Percentiles rank a stretch among this genome's conserved stretches.
Conservation (phyloP, 2,888 invertebrate genomes). For the Drosophila helvetica region DNA sequence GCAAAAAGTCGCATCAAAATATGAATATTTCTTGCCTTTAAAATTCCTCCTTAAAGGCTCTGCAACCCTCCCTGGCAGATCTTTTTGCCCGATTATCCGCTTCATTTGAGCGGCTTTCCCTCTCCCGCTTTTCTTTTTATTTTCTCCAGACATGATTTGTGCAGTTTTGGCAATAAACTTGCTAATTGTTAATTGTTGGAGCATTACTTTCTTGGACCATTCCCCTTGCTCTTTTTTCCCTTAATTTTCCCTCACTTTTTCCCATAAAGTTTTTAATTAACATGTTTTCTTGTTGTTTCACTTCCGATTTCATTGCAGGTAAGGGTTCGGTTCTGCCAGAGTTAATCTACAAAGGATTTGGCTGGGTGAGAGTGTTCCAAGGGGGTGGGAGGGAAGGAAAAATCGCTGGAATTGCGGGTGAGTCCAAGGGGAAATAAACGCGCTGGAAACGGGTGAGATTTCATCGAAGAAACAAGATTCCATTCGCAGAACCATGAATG, state of each 20-base stretch:
- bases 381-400: too few species aligned
- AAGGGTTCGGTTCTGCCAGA: slow-evolving; percentile 34
- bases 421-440: too few species aligned
- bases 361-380: not conserved
- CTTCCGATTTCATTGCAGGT: slow-evolving; percentile 65
- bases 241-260: slow-evolving; percentile 5
- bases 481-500: not conserved
- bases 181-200: slow-evolving; percentile 57
- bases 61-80: not conserved
- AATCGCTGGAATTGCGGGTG: not conserved
- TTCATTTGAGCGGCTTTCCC: slow-evolving; percentile 31
- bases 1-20: slow-evolving; percentile 9
- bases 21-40: slow-evolving; percentile 3
- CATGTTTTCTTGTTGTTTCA: slow-evolving; percentile 56
- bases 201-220: slow-evolving; percentile 24
- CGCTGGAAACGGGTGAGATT: not conserved
- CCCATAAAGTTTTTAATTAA: slow-evolving; percentile 62
- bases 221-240: not conserved
- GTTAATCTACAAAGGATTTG: slow-evolving; percentile 1
- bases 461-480: not conserved
- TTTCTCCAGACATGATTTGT: slow-evolving; percentile 58
- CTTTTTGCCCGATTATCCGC: slow-evolving; percentile 15
- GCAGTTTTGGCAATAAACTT: slow-evolving; percentile 59
- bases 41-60: not conserved
- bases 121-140: not conserved